Conservation (phyloP, 1,140 invertebrate genomes). For the Cepaea nemoralis region DNA sequence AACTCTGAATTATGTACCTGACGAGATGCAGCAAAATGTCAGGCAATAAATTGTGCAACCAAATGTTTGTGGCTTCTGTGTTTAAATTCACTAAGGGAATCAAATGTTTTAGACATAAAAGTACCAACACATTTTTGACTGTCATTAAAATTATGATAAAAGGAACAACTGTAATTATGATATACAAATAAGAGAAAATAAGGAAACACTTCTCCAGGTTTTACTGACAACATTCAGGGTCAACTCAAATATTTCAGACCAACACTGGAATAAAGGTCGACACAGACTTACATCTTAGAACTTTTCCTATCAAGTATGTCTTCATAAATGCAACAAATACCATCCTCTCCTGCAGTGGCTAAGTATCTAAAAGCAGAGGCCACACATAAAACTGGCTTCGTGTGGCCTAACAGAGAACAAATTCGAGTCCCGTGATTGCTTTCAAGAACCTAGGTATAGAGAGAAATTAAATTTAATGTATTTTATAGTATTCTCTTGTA, state of each 20-base stretch:
- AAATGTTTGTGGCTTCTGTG: too few species aligned
- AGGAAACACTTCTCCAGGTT: neutral
- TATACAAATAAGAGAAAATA: neutral
- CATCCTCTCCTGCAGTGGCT: conserved; percentile 62
- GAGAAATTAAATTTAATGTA: too few species aligned
- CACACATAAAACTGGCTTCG: conserved; percentile 57
- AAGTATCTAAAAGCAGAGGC: conserved; percentile 45
- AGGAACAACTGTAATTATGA: too few species aligned
- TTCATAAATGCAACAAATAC: conserved; percentile 54
- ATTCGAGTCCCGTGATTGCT: conserved; percentile 38
- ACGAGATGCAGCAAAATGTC: too few species aligned
- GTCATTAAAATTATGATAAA: too few species aligned
- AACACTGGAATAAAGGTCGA: neutral
- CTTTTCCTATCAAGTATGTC: conserved; percentile 34
- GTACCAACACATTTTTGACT: too few species aligned
- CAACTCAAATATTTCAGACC: too few species aligned
- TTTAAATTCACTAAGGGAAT: too few species aligned
- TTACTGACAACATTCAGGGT: neutral
- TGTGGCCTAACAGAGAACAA: conserved; percentile 46
- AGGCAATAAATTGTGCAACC: too few species aligned
- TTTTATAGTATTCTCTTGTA: too few species aligned
- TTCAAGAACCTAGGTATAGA: conserved; percentile 42
- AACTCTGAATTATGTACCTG: too few species aligned
- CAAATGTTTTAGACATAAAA: too few species aligned
- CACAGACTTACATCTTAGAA: conserved; percentile 36